Evolutionary conservation across 1,140 invertebrate species (phyloP), one percentile per base, ranked within the genome.

Genomic region (Melanaphis sacchari): DNA sequence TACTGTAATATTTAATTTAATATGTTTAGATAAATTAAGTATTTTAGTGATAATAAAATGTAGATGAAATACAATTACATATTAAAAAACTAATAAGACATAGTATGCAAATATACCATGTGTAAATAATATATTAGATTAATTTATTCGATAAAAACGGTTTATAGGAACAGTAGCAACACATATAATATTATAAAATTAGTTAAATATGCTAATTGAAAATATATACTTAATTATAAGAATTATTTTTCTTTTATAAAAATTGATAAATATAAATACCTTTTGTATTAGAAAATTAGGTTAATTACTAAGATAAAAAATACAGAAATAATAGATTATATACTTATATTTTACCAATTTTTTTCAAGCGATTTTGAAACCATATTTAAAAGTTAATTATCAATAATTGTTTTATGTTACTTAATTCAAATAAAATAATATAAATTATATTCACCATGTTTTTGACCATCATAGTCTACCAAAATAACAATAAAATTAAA

Each of bases 241-340:
- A 82, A 24, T 40, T 31, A 43, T 85, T 43, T 43, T 31, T 43
- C 24, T 43, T 85, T 43, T 43, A 41, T 85, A 4, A 18, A 18
- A 22, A 87, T 21, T 87, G 85, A 87, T 87, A 87, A 46, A 31
- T 49, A 43, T 49, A 87, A 87, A 46, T 87, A 40, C 49, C 24
- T 54, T 54, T 89, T 54, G 22, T 54, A 18, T 11, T 54, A 54
- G 26, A 38, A 89, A 89, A 89, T 36, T 54, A 89, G 88, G 88
- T 89, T 89, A 89, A 40, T 89, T 38, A 52, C n/a, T 88, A 36
- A 24, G 88, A 54, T 89, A 89, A 31, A n/a, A 52, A 8, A 89
- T 38, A 46, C 11, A 31, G 41, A 46, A 43, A 46, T 88, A 49
- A 49, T 40, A 59, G 21, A 41, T 41, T 41, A 85, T 15, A 31